Evolutionary conservation across 2,113 vertebrate genomes (phyloP).

Genomic region (Buteo buteo): DNA sequence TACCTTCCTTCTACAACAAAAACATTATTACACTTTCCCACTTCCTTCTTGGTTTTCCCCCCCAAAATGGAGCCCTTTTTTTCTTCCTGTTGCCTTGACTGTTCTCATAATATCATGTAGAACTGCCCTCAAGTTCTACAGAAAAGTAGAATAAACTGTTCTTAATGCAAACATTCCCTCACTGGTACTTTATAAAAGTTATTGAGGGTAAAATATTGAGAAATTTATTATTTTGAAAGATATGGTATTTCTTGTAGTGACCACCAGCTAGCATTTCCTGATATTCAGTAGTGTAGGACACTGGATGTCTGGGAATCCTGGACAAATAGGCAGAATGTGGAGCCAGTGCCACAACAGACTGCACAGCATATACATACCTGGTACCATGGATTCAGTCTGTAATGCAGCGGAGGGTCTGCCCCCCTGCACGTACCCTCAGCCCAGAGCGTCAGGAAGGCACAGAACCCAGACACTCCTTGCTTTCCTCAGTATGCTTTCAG

Average conservation of each 20-base stretch:
- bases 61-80: neutral
- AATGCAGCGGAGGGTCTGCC: accelerated
- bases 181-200: neutral
- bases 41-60: neutral
- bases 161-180: neutral
- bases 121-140: neutral
- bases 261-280: neutral
- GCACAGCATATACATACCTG: accelerated
- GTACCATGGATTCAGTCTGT: accelerated
- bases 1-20: neutral
- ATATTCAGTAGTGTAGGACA: accelerated
- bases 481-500: neutral
- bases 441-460: neutral
- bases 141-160: neutral
- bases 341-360: accelerated
- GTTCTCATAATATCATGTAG: neutral
- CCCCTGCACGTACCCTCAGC: accelerated
- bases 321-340: neutral
- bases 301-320: neutral
- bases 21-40: neutral
- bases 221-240: neutral
- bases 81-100: neutral
- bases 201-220: neutral
- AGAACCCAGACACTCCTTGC: neutral
- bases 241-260: neutral